phyloP scores from a whole-genome alignment of 1,140 invertebrate species.

The Danaus melanippus region DNA sequence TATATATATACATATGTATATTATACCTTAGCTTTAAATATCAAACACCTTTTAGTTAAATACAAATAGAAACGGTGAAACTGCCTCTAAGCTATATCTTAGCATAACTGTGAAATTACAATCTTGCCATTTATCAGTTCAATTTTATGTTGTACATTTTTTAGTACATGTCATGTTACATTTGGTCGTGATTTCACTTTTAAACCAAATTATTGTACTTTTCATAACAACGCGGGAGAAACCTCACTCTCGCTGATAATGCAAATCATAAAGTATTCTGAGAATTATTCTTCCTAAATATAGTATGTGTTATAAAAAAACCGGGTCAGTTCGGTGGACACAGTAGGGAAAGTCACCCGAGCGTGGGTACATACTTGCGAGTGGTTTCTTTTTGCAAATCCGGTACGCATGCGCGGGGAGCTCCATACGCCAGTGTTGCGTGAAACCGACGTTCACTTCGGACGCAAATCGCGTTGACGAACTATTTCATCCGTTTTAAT shows the following conservation, averaged over 20 bases:
- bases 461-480: conserved; percentile 50
- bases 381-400: conserved; percentile 61
- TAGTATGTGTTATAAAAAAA: conserved; percentile 47
- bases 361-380: conserved; percentile 41
- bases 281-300: not conserved
- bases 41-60: too few relatives aligned
- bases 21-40: too few relatives aligned
- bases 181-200: too few relatives aligned
- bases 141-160: not conserved
- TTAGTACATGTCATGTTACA: not conserved
- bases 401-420: conserved; percentile 56
- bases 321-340: conserved; percentile 53
- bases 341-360: conserved; percentile 58
- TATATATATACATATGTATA: too few relatives aligned
- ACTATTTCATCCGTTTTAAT: conserved; percentile 35
- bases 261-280: conserved; percentile 5
- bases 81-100: too few relatives aligned
- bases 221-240: too few relatives aligned
- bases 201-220: too few relatives aligned
- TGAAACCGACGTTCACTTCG: conserved; percentile 63
- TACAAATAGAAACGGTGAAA: too few relatives aligned
- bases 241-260: too few relatives aligned
- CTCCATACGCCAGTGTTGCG: conserved; percentile 56
- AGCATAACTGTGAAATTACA: too few relatives aligned
- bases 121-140: too few relatives aligned